Conservation (phyloP, 2,888 invertebrate species). For the Lacanobia wlatinum region DNA sequence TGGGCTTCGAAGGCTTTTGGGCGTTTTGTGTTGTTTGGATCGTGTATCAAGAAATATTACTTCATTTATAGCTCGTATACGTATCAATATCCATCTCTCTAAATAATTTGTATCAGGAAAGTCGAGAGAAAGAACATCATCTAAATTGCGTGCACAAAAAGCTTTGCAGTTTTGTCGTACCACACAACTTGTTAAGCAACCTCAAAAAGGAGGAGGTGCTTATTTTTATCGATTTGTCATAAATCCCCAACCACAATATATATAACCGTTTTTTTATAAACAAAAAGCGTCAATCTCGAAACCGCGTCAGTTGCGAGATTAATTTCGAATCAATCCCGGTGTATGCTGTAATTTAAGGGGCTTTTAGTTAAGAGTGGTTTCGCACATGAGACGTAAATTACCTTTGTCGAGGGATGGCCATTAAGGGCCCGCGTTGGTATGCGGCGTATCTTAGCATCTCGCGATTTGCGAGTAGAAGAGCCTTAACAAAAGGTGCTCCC, state of each 20-base stretch:
- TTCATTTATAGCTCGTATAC: background rate
- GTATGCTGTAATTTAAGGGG: slow-evolving; percentile 88
- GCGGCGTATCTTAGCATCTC: slow-evolving; percentile 88
- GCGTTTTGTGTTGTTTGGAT: slow-evolving; percentile 15
- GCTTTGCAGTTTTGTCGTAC: slow-evolving; percentile 14
- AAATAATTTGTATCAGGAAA: background rate
- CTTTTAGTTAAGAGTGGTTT: slow-evolving; percentile 89
- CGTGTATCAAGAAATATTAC: background rate
- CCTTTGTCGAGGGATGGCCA: slow-evolving; percentile 85
- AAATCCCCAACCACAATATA: slow-evolving; percentile 50
- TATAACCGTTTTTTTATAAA: slow-evolving; percentile 64
- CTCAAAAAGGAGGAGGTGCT: slow-evolving; percentile 48
- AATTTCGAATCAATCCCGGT: slow-evolving; percentile 87
- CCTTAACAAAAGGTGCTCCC: slow-evolving; percentile 86
- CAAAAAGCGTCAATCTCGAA: slow-evolving; percentile 75
- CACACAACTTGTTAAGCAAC: slow-evolving; percentile 38
- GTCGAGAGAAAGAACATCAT: background rate
- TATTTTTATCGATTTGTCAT: slow-evolving; percentile 64
- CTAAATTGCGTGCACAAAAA: slow-evolving; percentile 7
- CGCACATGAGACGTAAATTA: slow-evolving; percentile 90
- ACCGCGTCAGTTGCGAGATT: slow-evolving; percentile 80
- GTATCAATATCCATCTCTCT: background rate
- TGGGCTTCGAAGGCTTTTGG: slow-evolving; percentile 54
- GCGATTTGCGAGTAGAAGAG: slow-evolving; percentile 86
- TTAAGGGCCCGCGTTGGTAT: slow-evolving; percentile 86